Evolutionary conservation across 2,113 vertebrate genomes (phyloP).

Genomic region (Argyrosomus japonicus): DNA sequence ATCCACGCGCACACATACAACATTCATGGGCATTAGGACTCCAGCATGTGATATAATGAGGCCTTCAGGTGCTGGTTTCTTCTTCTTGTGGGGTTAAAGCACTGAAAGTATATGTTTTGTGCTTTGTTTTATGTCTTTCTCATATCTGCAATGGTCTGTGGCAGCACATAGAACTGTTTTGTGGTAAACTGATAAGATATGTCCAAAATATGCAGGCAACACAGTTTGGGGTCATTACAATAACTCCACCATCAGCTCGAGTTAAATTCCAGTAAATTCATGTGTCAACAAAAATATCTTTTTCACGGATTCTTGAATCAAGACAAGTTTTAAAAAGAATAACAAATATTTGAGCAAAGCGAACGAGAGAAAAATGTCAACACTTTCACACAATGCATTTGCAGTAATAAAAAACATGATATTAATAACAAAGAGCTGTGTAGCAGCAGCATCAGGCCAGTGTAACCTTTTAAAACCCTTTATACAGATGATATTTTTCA

Average conservation of each 20-base stretch:
- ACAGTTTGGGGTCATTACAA: background rate
- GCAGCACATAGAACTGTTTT: constrained; percentile 5
- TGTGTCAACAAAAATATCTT: background rate
- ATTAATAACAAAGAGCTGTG: background rate
- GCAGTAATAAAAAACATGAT: too few relatives aligned
- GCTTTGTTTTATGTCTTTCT: constrained; percentile 26
- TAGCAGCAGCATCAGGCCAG: background rate
- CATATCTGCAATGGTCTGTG: constrained; percentile 12
- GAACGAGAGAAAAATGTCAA: too few relatives aligned
- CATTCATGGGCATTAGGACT: constrained; percentile 28
- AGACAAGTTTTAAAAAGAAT: background rate
- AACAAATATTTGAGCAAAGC: background rate
- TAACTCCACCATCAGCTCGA: background rate
- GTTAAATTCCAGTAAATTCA: background rate
- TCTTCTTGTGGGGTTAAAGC: background rate
- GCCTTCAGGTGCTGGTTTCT: constrained; percentile 33
- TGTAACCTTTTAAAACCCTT: background rate
- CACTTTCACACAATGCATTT: too few relatives aligned
- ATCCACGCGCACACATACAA: constrained; percentile 11
- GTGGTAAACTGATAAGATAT: constrained; percentile 1
- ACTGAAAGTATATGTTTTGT: constrained; percentile 23
- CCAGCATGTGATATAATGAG: constrained; percentile 42
- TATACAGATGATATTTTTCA: background rate
- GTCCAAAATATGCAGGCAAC: background rate
- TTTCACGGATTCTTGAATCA: background rate